These are phyloP conservation scores for Morpho achilles DNA, from an alignment of 2,888 invertebrate species.

Conservation along the genomic window DNA sequence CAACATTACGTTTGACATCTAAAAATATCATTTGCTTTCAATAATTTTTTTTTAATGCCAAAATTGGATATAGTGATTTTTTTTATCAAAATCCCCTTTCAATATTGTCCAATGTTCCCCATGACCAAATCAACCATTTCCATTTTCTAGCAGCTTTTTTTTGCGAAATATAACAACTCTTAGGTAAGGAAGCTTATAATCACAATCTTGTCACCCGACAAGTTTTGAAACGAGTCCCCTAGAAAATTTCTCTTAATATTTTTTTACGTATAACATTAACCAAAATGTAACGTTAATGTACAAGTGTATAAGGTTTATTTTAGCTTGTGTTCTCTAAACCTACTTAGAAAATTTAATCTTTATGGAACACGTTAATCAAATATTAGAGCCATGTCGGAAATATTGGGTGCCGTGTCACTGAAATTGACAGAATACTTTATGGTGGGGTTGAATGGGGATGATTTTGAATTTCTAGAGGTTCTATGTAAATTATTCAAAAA, in stretches of 20 bases:
- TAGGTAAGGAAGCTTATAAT: conserved; percentile 1
- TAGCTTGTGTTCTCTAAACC: too few relatives aligned
- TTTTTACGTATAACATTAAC: background rate
- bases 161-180: background rate
- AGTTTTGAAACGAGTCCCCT: background rate
- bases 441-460: background rate
- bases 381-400: conserved; percentile 2
- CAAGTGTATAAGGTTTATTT: too few relatives aligned
- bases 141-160: background rate
- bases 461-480: too few relatives aligned
- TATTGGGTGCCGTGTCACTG: background rate
- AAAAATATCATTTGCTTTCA: too few relatives aligned
- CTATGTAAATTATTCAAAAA: too few relatives aligned
- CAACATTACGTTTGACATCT: too few relatives aligned
- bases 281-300: background rate
- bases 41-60: too few relatives aligned
- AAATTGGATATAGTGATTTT: too few relatives aligned
- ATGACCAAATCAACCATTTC: background rate
- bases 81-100: too few relatives aligned
- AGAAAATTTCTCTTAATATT: conserved; percentile 1
- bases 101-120: too few relatives aligned
- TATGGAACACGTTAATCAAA: conserved; percentile 4
- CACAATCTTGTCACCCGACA: conserved; percentile 3
- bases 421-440: background rate
- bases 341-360: background rate